Evolutionary conservation across 2,888 invertebrate species (phyloP).

Genomic region (Anthophora plumipes): DNA sequence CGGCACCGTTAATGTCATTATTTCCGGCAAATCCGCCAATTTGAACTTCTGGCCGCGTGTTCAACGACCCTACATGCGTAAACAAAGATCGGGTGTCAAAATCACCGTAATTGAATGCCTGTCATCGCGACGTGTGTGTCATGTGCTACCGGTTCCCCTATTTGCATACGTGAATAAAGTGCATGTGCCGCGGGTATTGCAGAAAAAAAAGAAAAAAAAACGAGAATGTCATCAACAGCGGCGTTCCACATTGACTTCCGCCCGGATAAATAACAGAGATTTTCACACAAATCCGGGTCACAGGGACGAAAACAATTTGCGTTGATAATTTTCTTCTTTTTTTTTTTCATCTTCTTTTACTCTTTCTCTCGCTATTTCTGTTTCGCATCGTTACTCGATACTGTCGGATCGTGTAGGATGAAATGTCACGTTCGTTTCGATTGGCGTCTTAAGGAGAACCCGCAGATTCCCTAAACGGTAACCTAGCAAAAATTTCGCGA

Average conservation of each 20-base stretch:
- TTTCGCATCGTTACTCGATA: no score
- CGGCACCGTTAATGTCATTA: neutral
- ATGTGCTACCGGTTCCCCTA: constrained; percentile 4
- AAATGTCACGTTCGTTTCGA: no score
- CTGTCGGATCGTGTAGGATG: no score
- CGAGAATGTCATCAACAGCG: constrained; percentile 37
- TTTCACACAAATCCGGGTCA: constrained; percentile 35
- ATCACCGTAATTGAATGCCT: constrained; percentile 33
- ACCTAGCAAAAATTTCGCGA: no score
- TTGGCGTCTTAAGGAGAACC: no score
- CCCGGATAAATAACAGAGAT: constrained; percentile 34
- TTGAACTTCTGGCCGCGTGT: constrained; percentile 3
- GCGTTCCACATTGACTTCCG: constrained; percentile 36
- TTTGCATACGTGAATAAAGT: constrained; percentile 33
- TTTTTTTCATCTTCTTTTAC: neutral
- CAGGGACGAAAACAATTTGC: constrained; percentile 9
- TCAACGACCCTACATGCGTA: constrained; percentile 26
- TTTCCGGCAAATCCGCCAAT: neutral
- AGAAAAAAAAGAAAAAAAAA: constrained; percentile 21
- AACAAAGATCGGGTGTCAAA: constrained; percentile 44
- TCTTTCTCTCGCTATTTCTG: no score
- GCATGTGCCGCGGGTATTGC: constrained; percentile 12
- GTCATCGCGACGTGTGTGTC: constrained; percentile 17
- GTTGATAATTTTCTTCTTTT: neutral
- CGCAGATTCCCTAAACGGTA: no score